Evolutionary conservation across 2,797 vertebrate species (phyloP).

Genomic region (Alfaro cultratus): DNA sequence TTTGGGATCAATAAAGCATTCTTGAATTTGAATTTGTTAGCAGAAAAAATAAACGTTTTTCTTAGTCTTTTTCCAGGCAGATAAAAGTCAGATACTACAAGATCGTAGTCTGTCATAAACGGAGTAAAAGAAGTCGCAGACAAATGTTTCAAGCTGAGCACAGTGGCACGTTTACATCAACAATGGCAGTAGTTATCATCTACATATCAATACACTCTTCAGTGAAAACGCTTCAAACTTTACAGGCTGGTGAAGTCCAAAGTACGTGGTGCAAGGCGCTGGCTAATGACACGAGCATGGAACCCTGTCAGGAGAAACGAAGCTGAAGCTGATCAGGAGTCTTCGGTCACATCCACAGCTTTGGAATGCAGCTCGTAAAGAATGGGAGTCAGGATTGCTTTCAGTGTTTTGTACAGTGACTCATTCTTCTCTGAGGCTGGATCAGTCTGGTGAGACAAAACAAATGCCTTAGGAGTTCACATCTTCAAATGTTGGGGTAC

Average conservation of each 20-base stretch:
- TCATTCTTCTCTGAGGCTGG: slow-evolving; percentile 82
- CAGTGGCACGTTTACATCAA: slow-evolving; percentile 72
- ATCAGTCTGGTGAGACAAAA: slow-evolving; percentile 47
- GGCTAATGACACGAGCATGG: slow-evolving; percentile 44
- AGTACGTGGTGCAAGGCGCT: slow-evolving; percentile 36
- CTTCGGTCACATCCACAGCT: slow-evolving; percentile 68
- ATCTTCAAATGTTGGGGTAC: neutral
- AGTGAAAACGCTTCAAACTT: slow-evolving; percentile 25
- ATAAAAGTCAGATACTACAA: slow-evolving; percentile 47
- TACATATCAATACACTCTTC: slow-evolving; percentile 25
- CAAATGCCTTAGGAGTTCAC: neutral
- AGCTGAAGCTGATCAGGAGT: slow-evolving; percentile 43
- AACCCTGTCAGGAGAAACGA: neutral
- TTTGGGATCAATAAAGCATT: too few species aligned
- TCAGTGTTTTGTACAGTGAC: slow-evolving; percentile 82
- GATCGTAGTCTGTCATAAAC: slow-evolving; percentile 32
- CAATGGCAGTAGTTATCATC: slow-evolving; percentile 71
- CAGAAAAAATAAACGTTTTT: slow-evolving; percentile 38
- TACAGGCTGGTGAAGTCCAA: slow-evolving; percentile 45
- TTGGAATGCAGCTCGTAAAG: slow-evolving; percentile 84
- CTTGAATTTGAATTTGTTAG: slow-evolving; percentile 9
- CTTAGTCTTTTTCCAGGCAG: slow-evolving; percentile 34
- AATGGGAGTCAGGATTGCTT: slow-evolving; percentile 85
- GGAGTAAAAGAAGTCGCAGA: slow-evolving; percentile 36
- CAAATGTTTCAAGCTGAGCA: slow-evolving; percentile 40